These are phyloP conservation scores for Pseudobourletiella spinata DNA, from an alignment of 1,140 invertebrate genomes.

Conservation along the genomic window DNA sequence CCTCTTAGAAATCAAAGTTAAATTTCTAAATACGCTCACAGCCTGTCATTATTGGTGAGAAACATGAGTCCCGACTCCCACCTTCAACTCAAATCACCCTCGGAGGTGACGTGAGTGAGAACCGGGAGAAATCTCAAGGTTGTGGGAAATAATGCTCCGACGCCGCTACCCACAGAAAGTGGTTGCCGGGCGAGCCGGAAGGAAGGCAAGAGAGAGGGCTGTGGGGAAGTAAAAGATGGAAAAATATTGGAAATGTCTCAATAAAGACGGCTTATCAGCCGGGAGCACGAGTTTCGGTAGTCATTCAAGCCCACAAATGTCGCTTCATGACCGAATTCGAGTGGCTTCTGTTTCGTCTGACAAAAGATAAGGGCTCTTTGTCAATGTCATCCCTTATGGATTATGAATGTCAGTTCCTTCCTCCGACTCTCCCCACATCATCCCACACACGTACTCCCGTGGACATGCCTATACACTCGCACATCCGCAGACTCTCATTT, in stretches of 20 bases:
- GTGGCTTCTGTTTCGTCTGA: slow-evolving; percentile 31
- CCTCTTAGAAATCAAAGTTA: too few relatives aligned
- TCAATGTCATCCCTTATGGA: slow-evolving; percentile 30
- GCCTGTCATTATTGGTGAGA: too few relatives aligned
- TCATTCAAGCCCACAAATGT: slow-evolving; percentile 20
- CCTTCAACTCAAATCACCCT: too few relatives aligned
- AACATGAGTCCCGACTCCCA: too few relatives aligned
- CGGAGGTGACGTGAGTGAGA: too few relatives aligned
- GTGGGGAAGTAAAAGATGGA: too few relatives aligned
- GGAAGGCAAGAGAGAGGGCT: too few relatives aligned
- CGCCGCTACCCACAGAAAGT: too few relatives aligned
- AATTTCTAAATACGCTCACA: too few relatives aligned
- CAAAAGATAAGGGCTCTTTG: slow-evolving; percentile 31
- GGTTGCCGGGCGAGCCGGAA: too few relatives aligned
- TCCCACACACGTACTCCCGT: not conserved
- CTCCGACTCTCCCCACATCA: not conserved
- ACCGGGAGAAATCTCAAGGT: too few relatives aligned
- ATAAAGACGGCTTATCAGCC: slow-evolving; percentile 26
- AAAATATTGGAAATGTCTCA: slow-evolving; percentile 33
- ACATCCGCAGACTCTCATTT: not conserved
- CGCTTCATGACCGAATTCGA: slow-evolving; percentile 20
- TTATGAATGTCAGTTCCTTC: slow-evolving; percentile 22
- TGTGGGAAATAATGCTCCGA: too few relatives aligned
- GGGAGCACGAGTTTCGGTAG: slow-evolving; percentile 17
- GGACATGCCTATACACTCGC: not conserved